phyloP scores from a whole-genome alignment of 2,797 vertebrate species.

The Trematomus bernacchii region DNA sequence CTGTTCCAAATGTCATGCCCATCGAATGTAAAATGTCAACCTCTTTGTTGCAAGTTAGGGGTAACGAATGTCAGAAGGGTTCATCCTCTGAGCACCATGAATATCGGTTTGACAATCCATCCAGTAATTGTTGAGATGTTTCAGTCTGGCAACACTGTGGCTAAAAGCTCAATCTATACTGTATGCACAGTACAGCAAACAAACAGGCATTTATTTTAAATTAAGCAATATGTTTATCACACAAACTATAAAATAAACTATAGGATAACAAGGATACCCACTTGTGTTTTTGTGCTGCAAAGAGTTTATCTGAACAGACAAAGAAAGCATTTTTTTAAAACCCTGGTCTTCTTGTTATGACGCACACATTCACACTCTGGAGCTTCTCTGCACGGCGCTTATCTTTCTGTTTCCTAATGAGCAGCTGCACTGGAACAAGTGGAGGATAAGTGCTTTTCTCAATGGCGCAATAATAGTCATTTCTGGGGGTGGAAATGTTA shows the following conservation, averaged over 20 bases:
- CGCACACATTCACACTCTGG: conserved; percentile 1
- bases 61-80: too few relatives aligned
- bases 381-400: conserved; percentile 14
- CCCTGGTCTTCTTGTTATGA: background rate
- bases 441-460: conserved; percentile 67
- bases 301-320: background rate
- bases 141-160: too few relatives aligned
- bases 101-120: background rate
- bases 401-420: conserved; percentile 60
- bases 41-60: background rate
- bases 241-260: background rate
- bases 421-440: conserved; percentile 72
- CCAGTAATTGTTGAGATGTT: too few relatives aligned
- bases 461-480: conserved; percentile 62
- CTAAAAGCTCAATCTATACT: background rate
- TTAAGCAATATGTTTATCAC: background rate
- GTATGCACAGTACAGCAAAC: background rate
- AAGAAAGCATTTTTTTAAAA: background rate
- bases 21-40: background rate
- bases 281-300: background rate
- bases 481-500: conserved; percentile 48
- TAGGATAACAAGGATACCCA: too few relatives aligned
- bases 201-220: background rate
- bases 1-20: background rate
- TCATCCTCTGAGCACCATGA: background rate